A percentile compares a stretch with the other conserved stretches of the same genome.
These are phyloP conservation scores for Toxostoma redivivum DNA, from an alignment of 2,113 vertebrate species.

Conservation along the genomic window DNA sequence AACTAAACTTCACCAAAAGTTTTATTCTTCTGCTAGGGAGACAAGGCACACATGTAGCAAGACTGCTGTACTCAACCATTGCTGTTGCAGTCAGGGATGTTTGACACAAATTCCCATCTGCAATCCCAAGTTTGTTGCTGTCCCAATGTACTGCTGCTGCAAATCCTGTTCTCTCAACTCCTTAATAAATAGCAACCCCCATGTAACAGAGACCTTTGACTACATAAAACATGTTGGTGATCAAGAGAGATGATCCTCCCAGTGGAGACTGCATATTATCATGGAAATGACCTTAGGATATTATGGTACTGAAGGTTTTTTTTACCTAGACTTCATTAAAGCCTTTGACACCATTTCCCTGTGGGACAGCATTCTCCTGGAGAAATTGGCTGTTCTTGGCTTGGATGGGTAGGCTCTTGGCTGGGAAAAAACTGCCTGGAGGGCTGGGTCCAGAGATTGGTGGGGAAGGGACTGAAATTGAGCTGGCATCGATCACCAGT, in stretches of 20 bases:
- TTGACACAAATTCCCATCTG: not conserved
- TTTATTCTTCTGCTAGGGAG: not conserved
- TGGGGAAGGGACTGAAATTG: not conserved
- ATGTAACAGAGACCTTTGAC: not conserved
- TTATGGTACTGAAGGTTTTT: not conserved
- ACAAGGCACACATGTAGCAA: not conserved
- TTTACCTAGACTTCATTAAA: not conserved
- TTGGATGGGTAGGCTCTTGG: not conserved
- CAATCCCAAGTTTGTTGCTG: not conserved
- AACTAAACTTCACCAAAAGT: not conserved
- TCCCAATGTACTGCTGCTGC: not conserved
- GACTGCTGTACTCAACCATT: not conserved
- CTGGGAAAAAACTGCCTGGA: not conserved
- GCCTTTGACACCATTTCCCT: not conserved
- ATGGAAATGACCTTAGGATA: not conserved
- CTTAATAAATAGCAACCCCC: not conserved
- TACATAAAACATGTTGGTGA: not conserved
- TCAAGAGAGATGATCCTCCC: not conserved
- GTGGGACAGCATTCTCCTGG: not conserved
- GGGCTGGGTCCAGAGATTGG: no score
- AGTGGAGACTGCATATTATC: not conserved
- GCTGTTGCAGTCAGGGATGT: not conserved
- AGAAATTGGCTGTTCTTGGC: not conserved
- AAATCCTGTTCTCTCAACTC: not conserved
- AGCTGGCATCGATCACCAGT: accelerated